Percentiles rank a stretch among this genome's conserved stretches.
Evolutionary conservation across 2,797 vertebrate genomes (phyloP).

Genomic region (Manis javanica): DNA sequence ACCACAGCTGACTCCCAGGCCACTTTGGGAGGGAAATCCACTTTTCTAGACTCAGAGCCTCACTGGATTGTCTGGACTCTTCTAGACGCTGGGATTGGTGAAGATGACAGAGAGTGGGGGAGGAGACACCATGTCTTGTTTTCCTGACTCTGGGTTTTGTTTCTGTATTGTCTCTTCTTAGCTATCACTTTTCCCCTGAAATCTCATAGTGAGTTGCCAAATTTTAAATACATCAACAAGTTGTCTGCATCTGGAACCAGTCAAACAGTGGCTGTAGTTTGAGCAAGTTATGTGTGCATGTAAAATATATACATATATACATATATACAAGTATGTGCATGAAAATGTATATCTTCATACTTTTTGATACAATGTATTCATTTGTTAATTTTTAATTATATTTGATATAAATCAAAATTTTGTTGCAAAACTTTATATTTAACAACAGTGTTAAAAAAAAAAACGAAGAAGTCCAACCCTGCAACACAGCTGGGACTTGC

Average conservation of each 20-base stretch:
- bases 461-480: constrained; percentile 84
- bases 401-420: constrained; percentile 97
- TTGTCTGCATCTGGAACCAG: constrained; percentile 90
- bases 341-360: constrained; percentile 93
- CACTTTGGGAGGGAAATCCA: constrained; percentile 38
- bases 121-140: not conserved
- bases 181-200: constrained; percentile 57
- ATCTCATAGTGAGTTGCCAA: constrained; percentile 89
- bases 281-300: constrained; percentile 96
- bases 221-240: constrained; percentile 86
- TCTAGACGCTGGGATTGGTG: not conserved
- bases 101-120: not conserved
- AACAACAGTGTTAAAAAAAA: constrained; percentile 86
- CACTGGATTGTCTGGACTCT: constrained; percentile 6
- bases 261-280: constrained; percentile 91
- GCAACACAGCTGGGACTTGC: constrained; percentile 88
- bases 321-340: constrained; percentile 89
- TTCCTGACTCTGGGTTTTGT: constrained; percentile 76
- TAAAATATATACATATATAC: constrained; percentile 90
- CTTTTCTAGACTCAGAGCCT: constrained; percentile 4
- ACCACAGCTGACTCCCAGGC: not conserved
- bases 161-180: constrained; percentile 83
- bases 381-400: constrained; percentile 96
- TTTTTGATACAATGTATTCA: constrained; percentile 96
- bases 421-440: constrained; percentile 95